phyloP scores from a whole-genome alignment of 2,888 invertebrate genomes.

The Hoplodrina blanda region DNA sequence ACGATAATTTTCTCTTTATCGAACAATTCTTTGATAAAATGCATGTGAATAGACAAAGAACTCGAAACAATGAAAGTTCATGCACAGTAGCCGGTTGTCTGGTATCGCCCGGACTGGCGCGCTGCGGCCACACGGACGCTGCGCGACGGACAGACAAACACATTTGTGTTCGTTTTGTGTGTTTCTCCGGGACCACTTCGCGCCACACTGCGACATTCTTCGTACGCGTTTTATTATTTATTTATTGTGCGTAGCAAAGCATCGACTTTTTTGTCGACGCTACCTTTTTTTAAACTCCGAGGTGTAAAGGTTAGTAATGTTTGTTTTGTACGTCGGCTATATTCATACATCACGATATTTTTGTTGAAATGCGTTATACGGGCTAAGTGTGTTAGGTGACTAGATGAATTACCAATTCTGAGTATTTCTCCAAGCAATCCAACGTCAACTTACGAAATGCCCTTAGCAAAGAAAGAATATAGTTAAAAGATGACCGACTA shows the following conservation, averaged over 20 bases:
- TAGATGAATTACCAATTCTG: slow-evolving; percentile 34
- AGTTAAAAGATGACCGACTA: background rate
- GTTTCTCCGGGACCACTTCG: slow-evolving; percentile 74
- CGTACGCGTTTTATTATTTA: slow-evolving; percentile 70
- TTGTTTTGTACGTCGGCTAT: slow-evolving; percentile 68
- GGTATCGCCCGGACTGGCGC: slow-evolving; percentile 14
- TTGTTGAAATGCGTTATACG: slow-evolving; percentile 48
- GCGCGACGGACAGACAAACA: slow-evolving; percentile 62
- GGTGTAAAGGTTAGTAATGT: slow-evolving; percentile 75
- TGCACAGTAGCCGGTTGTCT: slow-evolving; percentile 71
- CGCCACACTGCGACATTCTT: slow-evolving; percentile 83
- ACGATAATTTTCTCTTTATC: background rate
- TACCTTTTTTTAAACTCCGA: slow-evolving; percentile 72
- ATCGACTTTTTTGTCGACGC: slow-evolving; percentile 69
- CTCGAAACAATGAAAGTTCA: slow-evolving; percentile 32
- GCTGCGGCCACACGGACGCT: slow-evolving; percentile 66
- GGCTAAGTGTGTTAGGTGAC: slow-evolving; percentile 38
- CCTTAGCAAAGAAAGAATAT: background rate
- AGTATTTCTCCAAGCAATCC: slow-evolving; percentile 19
- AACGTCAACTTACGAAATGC: slow-evolving; percentile 30
- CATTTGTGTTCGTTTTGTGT: slow-evolving; percentile 72
- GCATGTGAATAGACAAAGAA: slow-evolving; percentile 33
- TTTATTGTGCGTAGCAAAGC: slow-evolving; percentile 68
- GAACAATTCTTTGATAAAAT: background rate
- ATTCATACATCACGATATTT: slow-evolving; percentile 67